These are phyloP conservation scores for Pogonomyrmex californicus DNA, from an alignment of 1,140 invertebrate species.

Conservation along the genomic window DNA sequence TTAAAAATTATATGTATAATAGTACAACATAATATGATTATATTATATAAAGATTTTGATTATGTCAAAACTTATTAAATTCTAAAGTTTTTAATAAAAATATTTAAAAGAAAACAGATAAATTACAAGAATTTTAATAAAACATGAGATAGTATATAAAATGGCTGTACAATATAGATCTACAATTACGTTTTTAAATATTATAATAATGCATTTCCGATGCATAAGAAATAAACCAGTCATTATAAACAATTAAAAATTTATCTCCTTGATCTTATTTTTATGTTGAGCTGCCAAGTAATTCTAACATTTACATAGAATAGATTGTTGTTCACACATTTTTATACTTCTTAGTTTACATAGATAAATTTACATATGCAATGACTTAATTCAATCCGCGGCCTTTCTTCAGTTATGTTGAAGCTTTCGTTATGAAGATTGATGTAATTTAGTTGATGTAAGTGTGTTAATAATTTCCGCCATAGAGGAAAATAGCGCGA, in stretches of 20 bases:
- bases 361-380: conserved; percentile 15
- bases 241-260: background rate
- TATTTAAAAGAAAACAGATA: background rate
- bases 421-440: conserved; percentile 32
- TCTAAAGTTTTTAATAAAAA: background rate
- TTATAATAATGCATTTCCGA: background rate
- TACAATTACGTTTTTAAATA: background rate
- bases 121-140: background rate
- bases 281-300: background rate
- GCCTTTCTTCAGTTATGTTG: background rate
- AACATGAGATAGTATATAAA: background rate
- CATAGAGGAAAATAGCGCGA: conserved; percentile 29
- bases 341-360: background rate
- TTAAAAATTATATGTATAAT: background rate
- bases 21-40: background rate
- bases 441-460: conserved; percentile 47
- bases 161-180: background rate
- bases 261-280: conserved; percentile 25
- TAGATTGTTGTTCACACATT: conserved; percentile 22
- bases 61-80: background rate
- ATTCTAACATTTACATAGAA: background rate
- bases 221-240: background rate
- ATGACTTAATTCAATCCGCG: conserved; percentile 4
- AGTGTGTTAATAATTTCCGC: conserved; percentile 57
- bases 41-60: background rate